Conservation (phyloP, 1,140 invertebrate species). For the Zaprionus tsacasi region DNA sequence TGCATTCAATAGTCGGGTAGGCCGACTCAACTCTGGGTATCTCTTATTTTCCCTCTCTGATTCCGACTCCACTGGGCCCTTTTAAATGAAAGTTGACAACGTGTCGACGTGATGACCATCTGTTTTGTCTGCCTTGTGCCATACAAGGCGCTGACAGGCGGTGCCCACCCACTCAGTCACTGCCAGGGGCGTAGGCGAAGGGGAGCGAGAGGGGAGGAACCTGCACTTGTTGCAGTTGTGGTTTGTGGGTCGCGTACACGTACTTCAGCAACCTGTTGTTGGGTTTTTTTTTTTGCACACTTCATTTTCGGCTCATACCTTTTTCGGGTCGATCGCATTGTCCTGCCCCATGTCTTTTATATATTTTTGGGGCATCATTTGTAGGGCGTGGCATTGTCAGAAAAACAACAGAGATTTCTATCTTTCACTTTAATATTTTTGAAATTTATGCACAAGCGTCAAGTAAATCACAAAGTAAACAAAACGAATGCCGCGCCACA, state of each 20-base stretch:
- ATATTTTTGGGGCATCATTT: slow-evolving; percentile 6
- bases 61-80: slow-evolving; percentile 12
- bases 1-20: neutral
- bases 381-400: slow-evolving; percentile 35
- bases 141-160: slow-evolving; percentile 42
- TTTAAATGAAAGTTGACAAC: slow-evolving; percentile 72
- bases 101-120: slow-evolving; percentile 67
- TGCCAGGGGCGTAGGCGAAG: neutral
- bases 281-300: slow-evolving; percentile 16
- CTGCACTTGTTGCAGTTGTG: slow-evolving; percentile 8
- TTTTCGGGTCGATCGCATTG: slow-evolving; percentile 20
- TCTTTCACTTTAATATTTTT: slow-evolving; percentile 75
- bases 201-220: neutral
- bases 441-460: slow-evolving; percentile 51
- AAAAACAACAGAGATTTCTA: slow-evolving; percentile 56
- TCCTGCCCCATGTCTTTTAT: slow-evolving; percentile 9
- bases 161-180: slow-evolving; percentile 40
- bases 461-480: slow-evolving; percentile 65
- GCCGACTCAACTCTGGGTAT: neutral
- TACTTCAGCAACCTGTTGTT: slow-evolving; percentile 31
- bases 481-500: slow-evolving; percentile 60
- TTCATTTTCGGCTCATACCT: neutral
- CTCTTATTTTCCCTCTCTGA: too few species aligned
- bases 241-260: neutral
- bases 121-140: slow-evolving; percentile 43